phyloP scores from a whole-genome alignment of 1,140 invertebrate genomes.

The Aethina tumida region DNA sequence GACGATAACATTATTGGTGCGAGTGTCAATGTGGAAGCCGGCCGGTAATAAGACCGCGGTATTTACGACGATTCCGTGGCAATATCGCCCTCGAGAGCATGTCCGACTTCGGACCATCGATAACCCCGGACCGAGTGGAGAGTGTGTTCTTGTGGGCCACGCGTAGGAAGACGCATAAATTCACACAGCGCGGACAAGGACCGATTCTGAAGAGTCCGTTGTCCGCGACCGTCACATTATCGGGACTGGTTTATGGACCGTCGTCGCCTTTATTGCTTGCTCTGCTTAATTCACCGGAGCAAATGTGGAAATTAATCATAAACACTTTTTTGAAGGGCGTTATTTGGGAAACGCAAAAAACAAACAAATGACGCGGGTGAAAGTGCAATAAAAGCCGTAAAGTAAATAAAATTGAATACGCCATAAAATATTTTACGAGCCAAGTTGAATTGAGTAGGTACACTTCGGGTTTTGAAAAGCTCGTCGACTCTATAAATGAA shows the following conservation, averaged over 20 bases:
- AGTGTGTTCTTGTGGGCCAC: constrained; percentile 4
- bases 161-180: constrained; percentile 13
- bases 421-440: too few species aligned
- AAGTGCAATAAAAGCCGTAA: too few species aligned
- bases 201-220: constrained; percentile 4
- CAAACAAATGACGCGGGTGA: too few species aligned
- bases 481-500: too few species aligned
- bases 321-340: too few species aligned
- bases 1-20: constrained; percentile 11
- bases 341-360: too few species aligned
- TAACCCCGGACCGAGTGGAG: constrained; percentile 8
- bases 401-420: too few species aligned
- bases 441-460: too few species aligned
- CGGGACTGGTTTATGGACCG: constrained; percentile 5
- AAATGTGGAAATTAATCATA: too few species aligned
- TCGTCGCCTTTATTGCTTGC: too few species aligned
- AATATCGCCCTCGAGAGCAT: constrained; percentile 11
- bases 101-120: constrained; percentile 8
- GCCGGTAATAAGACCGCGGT: constrained; percentile 10
- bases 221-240: neutral
- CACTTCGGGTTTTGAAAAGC: too few species aligned
- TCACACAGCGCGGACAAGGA: constrained; percentile 3
- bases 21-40: constrained; percentile 7
- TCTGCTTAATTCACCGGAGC: too few species aligned
- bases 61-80: constrained; percentile 8